phyloP scores from a whole-genome alignment of 2,113 vertebrate genomes.

The Ibidorhyncha struthersii region DNA sequence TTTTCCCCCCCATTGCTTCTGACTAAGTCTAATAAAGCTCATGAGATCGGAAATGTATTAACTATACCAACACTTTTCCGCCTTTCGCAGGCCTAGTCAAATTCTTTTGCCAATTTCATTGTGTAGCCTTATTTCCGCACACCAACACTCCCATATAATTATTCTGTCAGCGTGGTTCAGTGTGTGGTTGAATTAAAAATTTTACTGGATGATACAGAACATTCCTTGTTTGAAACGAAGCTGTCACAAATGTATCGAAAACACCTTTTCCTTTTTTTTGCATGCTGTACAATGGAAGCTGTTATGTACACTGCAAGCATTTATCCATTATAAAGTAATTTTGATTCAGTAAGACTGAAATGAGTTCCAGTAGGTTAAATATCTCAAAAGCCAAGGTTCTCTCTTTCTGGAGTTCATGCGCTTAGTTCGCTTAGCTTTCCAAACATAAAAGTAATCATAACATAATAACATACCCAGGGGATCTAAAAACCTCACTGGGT shows the following conservation, averaged over 20 bases:
- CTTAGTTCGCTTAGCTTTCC: background rate
- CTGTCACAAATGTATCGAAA: background rate
- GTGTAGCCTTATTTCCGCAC: background rate
- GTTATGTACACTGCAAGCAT: background rate
- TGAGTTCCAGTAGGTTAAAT: slow-evolving; percentile 21
- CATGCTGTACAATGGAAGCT: background rate
- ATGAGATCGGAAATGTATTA: background rate
- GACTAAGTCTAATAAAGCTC: background rate
- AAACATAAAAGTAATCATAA: slow-evolving; percentile 10
- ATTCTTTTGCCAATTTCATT: background rate
- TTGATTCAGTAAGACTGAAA: background rate
- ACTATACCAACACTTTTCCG: background rate
- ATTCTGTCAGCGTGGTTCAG: background rate
- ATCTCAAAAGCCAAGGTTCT: background rate
- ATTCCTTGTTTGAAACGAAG: background rate
- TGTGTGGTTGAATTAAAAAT: background rate
- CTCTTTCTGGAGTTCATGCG: background rate
- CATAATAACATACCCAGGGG: background rate
- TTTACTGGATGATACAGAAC: background rate
- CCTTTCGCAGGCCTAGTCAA: background rate
- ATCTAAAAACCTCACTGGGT: background rate
- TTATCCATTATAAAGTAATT: background rate
- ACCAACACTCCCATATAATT: background rate
- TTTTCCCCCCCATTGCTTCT: background rate
- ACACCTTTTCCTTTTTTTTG: background rate